Conservation (phyloP, 1,140 invertebrate species). For the Cataglyphis hispanica region DNA sequence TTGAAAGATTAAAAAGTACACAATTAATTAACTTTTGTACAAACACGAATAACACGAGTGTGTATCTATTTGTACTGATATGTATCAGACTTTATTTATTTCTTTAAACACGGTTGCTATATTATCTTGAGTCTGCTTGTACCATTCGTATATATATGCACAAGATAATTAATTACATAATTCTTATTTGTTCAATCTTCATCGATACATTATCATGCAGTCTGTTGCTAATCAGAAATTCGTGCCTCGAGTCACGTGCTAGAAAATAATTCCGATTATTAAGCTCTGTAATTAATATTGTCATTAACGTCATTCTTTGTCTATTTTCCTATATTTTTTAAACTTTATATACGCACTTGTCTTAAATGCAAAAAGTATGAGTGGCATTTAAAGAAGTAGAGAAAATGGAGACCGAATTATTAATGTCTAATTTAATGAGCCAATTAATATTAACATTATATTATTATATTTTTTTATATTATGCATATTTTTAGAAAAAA, state of each 20-base stretch:
- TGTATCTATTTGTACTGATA: conserved; percentile 12
- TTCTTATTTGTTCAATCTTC: not conserved
- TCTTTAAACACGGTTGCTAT: not conserved
- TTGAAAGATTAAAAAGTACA: not conserved
- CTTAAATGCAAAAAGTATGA: not conserved
- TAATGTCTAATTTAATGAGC: not conserved
- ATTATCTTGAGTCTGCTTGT: conserved; percentile 16
- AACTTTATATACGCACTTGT: not conserved
- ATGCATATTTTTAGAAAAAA: not conserved
- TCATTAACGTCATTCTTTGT: not conserved
- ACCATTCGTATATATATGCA: not conserved
- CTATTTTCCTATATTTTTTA: not conserved
- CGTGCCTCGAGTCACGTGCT: not conserved
- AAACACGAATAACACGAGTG: not conserved
- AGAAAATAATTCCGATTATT: not conserved
- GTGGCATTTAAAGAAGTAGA: too few relatives aligned
- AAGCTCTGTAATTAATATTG: not conserved
- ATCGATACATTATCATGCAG: conserved; percentile 19
- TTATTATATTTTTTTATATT: not conserved
- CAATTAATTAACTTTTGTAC: conserved; percentile 10
- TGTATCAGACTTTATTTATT: conserved; percentile 23
- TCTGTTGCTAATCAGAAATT: conserved; percentile 20
- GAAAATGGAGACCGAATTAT: too few relatives aligned
- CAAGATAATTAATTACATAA: conserved; percentile 5
- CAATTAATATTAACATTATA: not conserved